A percentile compares a stretch with the other conserved stretches of the same genome.
Conservation (phyloP, 2,797 vertebrate genomes). For the Lacerta bilineata region DNA sequence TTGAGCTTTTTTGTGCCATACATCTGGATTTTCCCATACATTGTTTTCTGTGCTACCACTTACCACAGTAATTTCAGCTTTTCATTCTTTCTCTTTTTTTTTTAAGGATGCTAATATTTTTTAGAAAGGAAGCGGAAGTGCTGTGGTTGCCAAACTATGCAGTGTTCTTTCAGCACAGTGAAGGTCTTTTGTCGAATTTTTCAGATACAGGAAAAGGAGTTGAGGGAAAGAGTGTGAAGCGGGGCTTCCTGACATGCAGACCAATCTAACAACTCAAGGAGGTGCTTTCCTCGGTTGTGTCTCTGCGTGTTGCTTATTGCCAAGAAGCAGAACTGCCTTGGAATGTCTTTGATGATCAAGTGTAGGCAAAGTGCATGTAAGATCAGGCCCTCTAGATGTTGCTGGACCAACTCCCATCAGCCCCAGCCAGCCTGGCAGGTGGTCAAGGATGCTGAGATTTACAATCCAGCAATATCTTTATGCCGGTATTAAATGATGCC, state of each 20-base stretch:
- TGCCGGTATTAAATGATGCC: neutral
- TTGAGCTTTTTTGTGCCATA: too few species aligned
- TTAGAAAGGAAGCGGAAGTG: neutral
- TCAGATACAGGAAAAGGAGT: conserved; percentile 4
- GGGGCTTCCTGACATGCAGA: neutral
- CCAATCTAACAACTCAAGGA: neutral
- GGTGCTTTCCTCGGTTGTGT: neutral
- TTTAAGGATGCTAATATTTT: neutral
- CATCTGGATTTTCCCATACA: neutral
- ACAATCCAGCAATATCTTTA: neutral
- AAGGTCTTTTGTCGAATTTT: neutral
- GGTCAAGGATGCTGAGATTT: neutral
- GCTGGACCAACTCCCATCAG: neutral
- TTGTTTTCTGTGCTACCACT: neutral
- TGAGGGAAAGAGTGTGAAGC: neutral
- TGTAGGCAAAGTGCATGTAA: rapidly evolving
- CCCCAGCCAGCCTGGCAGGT: neutral
- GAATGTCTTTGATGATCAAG: rapidly evolving
- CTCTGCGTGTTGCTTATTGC: rapidly evolving
- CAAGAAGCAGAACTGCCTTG: rapidly evolving
- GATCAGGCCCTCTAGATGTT: neutral
- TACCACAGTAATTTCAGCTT: neutral
- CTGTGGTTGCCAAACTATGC: neutral
- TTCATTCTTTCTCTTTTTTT: neutral
- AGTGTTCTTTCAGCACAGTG: neutral